phyloP scores from a whole-genome alignment of 1,140 invertebrate species.

The Cotesia vestalis region DNA sequence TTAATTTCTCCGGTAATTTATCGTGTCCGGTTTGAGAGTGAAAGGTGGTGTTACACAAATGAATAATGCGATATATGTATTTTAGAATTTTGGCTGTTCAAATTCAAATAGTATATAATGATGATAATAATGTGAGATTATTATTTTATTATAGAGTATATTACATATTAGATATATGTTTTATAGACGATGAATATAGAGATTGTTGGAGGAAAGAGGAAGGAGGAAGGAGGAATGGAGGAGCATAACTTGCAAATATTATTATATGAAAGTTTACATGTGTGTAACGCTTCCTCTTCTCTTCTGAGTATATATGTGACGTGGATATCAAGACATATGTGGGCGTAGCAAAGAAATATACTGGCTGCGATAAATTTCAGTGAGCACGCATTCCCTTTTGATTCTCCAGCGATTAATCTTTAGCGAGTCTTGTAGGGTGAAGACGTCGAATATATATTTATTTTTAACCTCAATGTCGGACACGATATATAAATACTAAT shows the following conservation, averaged over 20 bases:
- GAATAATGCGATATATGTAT: background rate
- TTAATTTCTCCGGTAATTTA: slow-evolving; percentile 61
- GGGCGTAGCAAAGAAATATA: slow-evolving; percentile 41
- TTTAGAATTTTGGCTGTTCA: background rate
- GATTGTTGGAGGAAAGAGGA: too few species aligned
- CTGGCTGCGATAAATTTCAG: slow-evolving; percentile 41
- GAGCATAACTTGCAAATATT: background rate
- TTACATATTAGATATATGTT: slow-evolving; percentile 26
- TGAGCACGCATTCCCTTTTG: slow-evolving; percentile 38
- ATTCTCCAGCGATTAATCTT: slow-evolving; percentile 38
- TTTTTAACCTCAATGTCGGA: slow-evolving; percentile 24
- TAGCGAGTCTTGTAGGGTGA: slow-evolving; percentile 32
- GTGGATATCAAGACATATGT: slow-evolving; percentile 40
- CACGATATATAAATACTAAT: slow-evolving; percentile 9
- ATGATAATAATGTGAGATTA: too few species aligned
- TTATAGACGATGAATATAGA: too few species aligned
- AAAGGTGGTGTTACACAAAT: slow-evolving; percentile 47
- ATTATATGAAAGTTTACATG: background rate
- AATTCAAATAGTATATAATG: background rate
- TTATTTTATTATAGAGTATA: background rate
- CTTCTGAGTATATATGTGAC: slow-evolving; percentile 21
- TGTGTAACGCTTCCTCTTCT: slow-evolving; percentile 31
- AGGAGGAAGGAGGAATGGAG: too few species aligned
- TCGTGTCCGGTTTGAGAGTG: slow-evolving; percentile 54
- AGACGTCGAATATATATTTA: slow-evolving; percentile 34